Conservation (phyloP, 2,888 invertebrate genomes). For the Zootermopsis nevadensis region DNA sequence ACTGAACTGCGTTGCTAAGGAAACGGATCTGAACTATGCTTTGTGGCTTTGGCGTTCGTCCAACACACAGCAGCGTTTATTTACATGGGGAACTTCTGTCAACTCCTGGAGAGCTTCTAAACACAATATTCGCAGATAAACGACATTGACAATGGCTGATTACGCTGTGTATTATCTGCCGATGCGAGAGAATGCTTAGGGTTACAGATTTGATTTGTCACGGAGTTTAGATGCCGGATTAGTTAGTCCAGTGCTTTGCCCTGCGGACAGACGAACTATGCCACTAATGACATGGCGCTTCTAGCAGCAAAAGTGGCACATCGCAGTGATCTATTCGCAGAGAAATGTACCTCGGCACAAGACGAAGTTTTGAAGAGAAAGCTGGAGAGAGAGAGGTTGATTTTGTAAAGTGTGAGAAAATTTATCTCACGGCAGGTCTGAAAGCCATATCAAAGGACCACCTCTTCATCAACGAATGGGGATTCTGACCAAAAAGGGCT, state of each 20-base stretch:
- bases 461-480: no score
- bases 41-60: not conserved
- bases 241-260: not conserved
- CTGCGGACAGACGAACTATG: slow-evolving; percentile 3
- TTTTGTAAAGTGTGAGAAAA: no score
- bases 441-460: no score
- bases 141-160: slow-evolving; percentile 3
- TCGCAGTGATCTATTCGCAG: not conserved
- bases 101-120: not conserved
- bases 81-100: not conserved
- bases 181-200: slow-evolving; percentile 26
- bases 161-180: slow-evolving; percentile 2
- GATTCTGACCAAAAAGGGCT: no score
- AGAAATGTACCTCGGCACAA: not conserved
- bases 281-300: not conserved
- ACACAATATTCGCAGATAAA: slow-evolving; percentile 15
- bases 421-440: no score
- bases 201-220: slow-evolving; percentile 19
- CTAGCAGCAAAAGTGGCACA: not conserved
- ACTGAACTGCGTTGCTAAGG: no score
- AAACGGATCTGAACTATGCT: not conserved
- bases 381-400: no score
- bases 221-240: slow-evolving; percentile 9
- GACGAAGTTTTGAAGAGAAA: not conserved
- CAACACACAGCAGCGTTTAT: not conserved